Base-by-base conservation (phyloP, 2,797 vertebrate genomes). In the Orientallactaga sibirica region DNA sequence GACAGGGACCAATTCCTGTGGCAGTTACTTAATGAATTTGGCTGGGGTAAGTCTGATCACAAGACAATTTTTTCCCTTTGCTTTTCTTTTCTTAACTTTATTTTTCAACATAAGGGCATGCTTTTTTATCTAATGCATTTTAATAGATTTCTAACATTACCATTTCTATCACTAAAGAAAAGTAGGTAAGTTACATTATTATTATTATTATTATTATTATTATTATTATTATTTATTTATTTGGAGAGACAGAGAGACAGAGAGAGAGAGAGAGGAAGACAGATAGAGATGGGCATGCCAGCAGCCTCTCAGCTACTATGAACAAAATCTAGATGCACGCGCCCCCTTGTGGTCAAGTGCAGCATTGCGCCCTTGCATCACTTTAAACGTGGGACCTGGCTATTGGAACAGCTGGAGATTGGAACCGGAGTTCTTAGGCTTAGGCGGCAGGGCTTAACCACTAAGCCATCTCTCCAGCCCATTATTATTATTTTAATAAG, bases 1-100 rank as follows among this genome's bases (percentile, higher is more conserved):
- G 58, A 86, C 80, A 92, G 86, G 66, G 41, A 89, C 41, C 29
- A 74, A 22, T 89, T 91, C n/a, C 70, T 33, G 9, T 55, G 68
- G 73, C 55, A 48, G 37, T 75, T 66, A 33, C n/a, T 80, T 91
- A 79, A 58, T 88, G n/a, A 71, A 52, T 84, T 92, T 87, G 64
- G 37, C 81, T 68, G 18, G 43, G 5, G 25, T 80, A 81, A 81
- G 33, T 92, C 19, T 92, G 70, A 80, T 88, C 19, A 89, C 80
- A 77, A 71, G 4, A 37, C 1, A 33, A 0, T 11, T 33, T 86
- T 66, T 62, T 64, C 11, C 33, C 33, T 37, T 37, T 37, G 33
- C 12, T 58, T 14, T 11, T 58, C 55, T 58, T 11, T 33, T 86
- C 61, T 68, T 64, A 14, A 58, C 15, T 58, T 58, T 58, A 12